Evolutionary conservation across 1,140 invertebrate genomes (phyloP), one percentile per base, ranked within the genome.

Genomic region (Cyphomyrmex costatus): DNA sequence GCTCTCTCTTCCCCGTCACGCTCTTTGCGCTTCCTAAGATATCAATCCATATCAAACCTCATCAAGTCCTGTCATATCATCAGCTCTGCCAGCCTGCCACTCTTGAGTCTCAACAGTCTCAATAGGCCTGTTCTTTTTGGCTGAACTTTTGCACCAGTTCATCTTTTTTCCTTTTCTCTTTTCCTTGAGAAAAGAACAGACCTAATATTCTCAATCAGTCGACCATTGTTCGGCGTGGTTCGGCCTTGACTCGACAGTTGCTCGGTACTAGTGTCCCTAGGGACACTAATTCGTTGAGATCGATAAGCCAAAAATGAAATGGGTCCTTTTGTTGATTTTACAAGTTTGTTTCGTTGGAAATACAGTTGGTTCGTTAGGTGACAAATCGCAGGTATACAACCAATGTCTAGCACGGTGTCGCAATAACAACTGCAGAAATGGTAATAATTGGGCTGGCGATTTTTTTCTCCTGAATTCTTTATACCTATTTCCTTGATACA

Each of bases 401-500:
- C 89, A 92, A 68, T 96, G 96, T 86, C 58, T 95, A 12, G 70
- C 93, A 36, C 94, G 90, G 71, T 96, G 95, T 92, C 85, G 86
- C 49, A 71, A 85, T 5, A 85, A 68, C 33, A 93, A 93, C 74
- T 96, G 96, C 86, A 87, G 93, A 87, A 91, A 92, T 86, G 92
- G 94, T 95, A 92, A 42, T 68, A 4, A 63, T 27, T n/a, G 2
- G 49, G 30, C 1, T 56, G 6, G 6, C 24, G 46, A 24, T 51
- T 63, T n/a, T 63, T 49, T 42, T 3, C 33, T 53, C 53, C 14
- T 42, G 0, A 56, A 56, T 21, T 53, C 16, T 56, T 21, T 21
- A 21, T n/a, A n/a, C n/a, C 21, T 56, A 21, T 56, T 56, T 21
- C n/a, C 46, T 2, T 14, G 12, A 49, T 14, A 49, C 3, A 49